Base-by-base conservation (phyloP, 1,140 invertebrate species). In the Micrasema minimum region DNA sequence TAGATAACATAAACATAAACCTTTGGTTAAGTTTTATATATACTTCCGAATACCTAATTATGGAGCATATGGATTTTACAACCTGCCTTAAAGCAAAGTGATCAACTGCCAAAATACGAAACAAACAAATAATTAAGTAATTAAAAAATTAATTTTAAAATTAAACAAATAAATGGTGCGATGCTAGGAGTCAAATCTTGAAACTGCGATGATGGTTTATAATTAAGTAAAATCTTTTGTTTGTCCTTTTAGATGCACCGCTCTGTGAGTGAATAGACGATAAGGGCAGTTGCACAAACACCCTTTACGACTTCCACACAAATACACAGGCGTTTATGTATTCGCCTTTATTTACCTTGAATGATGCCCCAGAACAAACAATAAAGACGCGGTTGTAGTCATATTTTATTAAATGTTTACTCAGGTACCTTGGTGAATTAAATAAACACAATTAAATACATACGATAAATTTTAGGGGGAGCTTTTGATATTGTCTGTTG, bases 211-310 rank as follows among this genome's bases (percentile, higher is more conserved):
- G 14, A 20, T 48, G 18, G 11, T 11, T 48, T 3, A 20, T 14
- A 48, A 14, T 5, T 45, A 6, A 6, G n/a, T 14, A 45, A 14
- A 45, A 14, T n/a, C 6, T 48, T 48, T 20, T 9, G 20, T 48
- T 48, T 20, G 1, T 48, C 46, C 1, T 48, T 20, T 22, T 20
- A 6, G 10, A 22, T 22, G 48, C 12, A 12, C 38, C 20, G 3
- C 50, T 14, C n/a, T 18, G n/a, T n/a, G 68, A 70, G 68, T 48
- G 68, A 61, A 62, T 35, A 66, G 37, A 35, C 43, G 69, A 71
- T 71, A 71, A 71, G 69, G 61, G 41, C 26, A 23, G 26, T 26
- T 57, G 16, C 46, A 66, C n/a, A 66, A 66, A 66, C 57, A 59
- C 38, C 16, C 20, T 46, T 59, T 65, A 59, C 48, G 61, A 55